Conservation (phyloP, 1,140 invertebrate species). For the Lepidotrigona ventralis region DNA sequence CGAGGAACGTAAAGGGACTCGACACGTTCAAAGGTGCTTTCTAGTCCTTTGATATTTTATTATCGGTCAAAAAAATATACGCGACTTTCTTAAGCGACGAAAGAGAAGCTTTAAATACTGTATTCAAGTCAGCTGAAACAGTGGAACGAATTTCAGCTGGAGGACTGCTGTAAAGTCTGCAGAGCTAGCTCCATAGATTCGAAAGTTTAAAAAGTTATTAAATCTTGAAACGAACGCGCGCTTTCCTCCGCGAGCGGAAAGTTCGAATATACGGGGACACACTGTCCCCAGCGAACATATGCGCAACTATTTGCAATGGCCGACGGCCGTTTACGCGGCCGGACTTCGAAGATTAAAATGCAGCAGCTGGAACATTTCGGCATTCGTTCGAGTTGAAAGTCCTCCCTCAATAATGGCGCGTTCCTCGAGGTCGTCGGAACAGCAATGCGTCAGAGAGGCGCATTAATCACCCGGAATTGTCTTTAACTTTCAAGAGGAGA, state of each 20-base stretch:
- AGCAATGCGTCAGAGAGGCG: background rate
- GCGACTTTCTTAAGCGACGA: too few species aligned
- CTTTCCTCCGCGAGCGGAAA: background rate
- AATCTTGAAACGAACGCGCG: background rate
- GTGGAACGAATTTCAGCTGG: too few species aligned
- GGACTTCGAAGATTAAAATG: conserved; percentile 20
- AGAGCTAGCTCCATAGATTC: background rate
- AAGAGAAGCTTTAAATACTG: too few species aligned
- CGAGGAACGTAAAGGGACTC: too few species aligned
- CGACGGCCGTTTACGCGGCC: background rate
- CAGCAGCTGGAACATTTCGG: background rate
- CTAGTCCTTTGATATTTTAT: too few species aligned
- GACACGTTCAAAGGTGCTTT: too few species aligned
- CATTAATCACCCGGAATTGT: conserved; percentile 30
- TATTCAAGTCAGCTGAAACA: too few species aligned
- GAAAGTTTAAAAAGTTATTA: conserved; percentile 15
- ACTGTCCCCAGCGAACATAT: background rate
- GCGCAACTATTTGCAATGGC: conserved; percentile 29
- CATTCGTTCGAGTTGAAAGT: conserved; percentile 8
- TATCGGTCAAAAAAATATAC: too few species aligned
- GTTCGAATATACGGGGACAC: background rate
- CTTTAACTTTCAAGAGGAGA: background rate
- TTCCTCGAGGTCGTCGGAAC: background rate
- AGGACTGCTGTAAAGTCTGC: too few species aligned
- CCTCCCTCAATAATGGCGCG: background rate